phyloP scores from a whole-genome alignment of 2,888 invertebrate genomes.

The Scaptomyza tumidula region DNA sequence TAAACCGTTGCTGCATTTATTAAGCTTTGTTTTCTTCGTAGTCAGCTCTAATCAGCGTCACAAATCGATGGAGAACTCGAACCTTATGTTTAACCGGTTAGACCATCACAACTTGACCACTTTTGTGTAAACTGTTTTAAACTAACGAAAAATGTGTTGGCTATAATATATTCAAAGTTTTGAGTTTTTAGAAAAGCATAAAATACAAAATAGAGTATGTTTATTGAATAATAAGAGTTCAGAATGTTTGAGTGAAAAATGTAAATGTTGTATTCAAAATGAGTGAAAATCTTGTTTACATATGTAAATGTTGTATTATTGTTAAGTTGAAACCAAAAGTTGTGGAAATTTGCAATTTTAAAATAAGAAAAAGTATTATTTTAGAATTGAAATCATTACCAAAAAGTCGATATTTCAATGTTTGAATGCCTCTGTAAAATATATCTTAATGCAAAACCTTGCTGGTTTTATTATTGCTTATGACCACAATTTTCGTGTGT shows the following conservation, averaged over 20 bases:
- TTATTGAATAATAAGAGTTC: background rate
- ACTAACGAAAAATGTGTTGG: constrained; percentile 31
- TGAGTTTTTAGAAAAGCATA: too few species aligned
- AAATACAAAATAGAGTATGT: background rate
- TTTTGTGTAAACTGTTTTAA: constrained; percentile 5
- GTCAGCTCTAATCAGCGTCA: constrained; percentile 15
- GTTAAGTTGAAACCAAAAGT: too few species aligned
- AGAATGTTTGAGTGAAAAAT: too few species aligned
- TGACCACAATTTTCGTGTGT: background rate
- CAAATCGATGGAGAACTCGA: constrained; percentile 20
- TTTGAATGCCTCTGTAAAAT: background rate
- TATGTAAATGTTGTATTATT: background rate
- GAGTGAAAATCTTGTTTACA: background rate
- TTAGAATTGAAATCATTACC: background rate
- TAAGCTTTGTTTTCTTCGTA: constrained; percentile 6
- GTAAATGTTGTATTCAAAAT: too few species aligned
- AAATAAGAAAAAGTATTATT: background rate
- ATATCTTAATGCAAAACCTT: background rate
- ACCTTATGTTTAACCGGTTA: constrained; percentile 49
- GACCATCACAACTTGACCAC: constrained; percentile 11
- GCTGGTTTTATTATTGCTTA: background rate
- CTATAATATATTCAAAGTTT: background rate
- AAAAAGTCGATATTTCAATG: background rate
- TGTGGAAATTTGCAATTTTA: too few species aligned
- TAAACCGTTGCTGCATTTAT: constrained; percentile 39